Base-by-base conservation (phyloP, 2,113 vertebrate genomes). In the Neomonachus schauinslandi region DNA sequence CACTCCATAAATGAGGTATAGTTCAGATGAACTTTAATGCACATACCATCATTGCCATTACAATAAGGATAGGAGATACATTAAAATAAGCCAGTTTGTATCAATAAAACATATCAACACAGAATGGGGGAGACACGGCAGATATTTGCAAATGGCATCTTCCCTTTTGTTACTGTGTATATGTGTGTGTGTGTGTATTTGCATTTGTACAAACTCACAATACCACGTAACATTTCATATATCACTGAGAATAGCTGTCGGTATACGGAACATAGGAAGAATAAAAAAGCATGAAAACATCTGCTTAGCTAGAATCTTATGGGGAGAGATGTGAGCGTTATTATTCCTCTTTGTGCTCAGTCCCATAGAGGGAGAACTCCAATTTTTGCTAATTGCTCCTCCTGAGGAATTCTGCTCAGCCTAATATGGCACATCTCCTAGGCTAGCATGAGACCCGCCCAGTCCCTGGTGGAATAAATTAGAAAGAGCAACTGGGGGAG, bases 381-480 rank as follows among this genome's bases (percentile, higher is more conserved):
- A 53, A 21, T 18, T 74, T 97, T 92, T 97, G 39, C 92, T 95
- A 97, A 96, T 95, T 96, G 86, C 42, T 87, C 67, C 92, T 97
- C 79, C 72, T 92, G 82, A 96, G 89, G 84, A 96, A 96, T 96
- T 97, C 83, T 87, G 79, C 49, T 94, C 36, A 77, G 74, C 21
- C 74, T 96, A 89, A 82, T 95, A 26, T 95, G 65, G 59, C 91
- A 33, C 18, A 91, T 89, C 65, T 94, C 51, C 89, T 93, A 86
- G 49, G 59, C 7, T 96, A 89, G n/a, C 83, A 86, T 46, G 67
- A 96, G 49, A 94, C 74, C 51, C 96, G 83, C 33, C 26, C 21
- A 9, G 36, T 93, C 55, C 79, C 89, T 59, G 28, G 61, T n/a
- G 87, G 94, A 94, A 89, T 89, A 96, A 96, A 96, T 96, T 97